Evolutionary conservation across 2,888 invertebrate genomes (phyloP).

Genomic region (Trichogramma evanescens): DNA sequence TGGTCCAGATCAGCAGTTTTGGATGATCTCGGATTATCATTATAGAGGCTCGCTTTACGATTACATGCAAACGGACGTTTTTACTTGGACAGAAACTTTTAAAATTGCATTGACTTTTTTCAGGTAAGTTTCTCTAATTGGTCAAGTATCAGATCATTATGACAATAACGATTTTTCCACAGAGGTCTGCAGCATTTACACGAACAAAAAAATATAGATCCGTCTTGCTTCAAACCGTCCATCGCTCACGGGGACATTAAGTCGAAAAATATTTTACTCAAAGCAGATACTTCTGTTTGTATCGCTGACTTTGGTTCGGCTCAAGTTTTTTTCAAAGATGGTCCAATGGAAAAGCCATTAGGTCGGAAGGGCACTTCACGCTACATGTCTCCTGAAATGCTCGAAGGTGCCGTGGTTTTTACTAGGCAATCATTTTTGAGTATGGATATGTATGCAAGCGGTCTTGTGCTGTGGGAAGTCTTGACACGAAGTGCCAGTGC

Average conservation of each 20-base stretch:
- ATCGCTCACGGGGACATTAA: slow-evolving; percentile 97
- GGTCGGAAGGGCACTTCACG: slow-evolving; percentile 87
- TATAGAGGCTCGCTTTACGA: slow-evolving; percentile 89
- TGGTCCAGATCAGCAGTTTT: slow-evolving; percentile 77
- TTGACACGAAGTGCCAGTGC: slow-evolving; percentile 39
- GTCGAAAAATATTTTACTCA: slow-evolving; percentile 91
- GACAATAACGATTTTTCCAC: slow-evolving; percentile 4
- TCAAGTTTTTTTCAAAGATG: slow-evolving; percentile 82
- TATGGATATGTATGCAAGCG: slow-evolving; percentile 96
- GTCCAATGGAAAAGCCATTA: slow-evolving; percentile 84
- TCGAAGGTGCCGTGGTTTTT: slow-evolving; percentile 93
- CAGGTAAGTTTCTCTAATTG: slow-evolving; percentile 36
- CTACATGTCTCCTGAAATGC: slow-evolving; percentile 94
- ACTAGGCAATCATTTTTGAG: slow-evolving; percentile 88
- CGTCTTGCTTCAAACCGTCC: slow-evolving; percentile 73
- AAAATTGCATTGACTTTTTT: slow-evolving; percentile 82
- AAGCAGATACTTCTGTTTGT: slow-evolving; percentile 69
- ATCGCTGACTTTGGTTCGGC: slow-evolving; percentile 97
- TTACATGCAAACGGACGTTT: slow-evolving; percentile 81
- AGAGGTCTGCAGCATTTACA: slow-evolving; percentile 88
- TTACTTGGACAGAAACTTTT: slow-evolving; percentile 80
- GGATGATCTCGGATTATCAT: slow-evolving; percentile 94
- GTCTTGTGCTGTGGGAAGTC: slow-evolving; percentile 85
- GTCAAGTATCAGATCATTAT: background rate
- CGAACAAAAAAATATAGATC: slow-evolving; percentile 66